These are phyloP conservation scores for Aleiodes leptofemur DNA, from an alignment of 2,888 invertebrate genomes.

Conservation along the genomic window DNA sequence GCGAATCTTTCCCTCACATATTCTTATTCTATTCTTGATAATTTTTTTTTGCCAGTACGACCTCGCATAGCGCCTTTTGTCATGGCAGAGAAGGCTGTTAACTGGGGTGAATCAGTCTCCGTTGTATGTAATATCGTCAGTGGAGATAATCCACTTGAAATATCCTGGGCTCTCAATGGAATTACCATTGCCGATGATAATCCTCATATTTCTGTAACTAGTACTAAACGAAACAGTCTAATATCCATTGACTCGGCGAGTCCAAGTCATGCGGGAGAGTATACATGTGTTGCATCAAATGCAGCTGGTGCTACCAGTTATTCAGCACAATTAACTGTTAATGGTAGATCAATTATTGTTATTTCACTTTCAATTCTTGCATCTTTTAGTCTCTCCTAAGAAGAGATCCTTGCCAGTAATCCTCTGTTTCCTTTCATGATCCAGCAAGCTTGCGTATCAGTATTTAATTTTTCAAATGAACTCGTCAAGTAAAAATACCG, in stretches of 20 bases:
- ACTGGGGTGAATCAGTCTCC: slow-evolving; percentile 81
- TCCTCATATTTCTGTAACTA: slow-evolving; percentile 72
- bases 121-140: slow-evolving; percentile 82
- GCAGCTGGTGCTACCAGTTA: slow-evolving; percentile 76
- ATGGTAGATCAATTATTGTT: slow-evolving; percentile 76
- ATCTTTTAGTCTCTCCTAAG: not conserved
- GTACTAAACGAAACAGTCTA: slow-evolving; percentile 75
- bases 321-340: slow-evolving; percentile 77
- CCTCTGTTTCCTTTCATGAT: not conserved
- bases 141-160: slow-evolving; percentile 85
- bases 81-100: slow-evolving; percentile 78
- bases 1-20: not conserved
- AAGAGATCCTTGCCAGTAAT: not conserved
- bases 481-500: too few relatives aligned
- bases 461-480: too few relatives aligned
- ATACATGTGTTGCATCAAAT: slow-evolving; percentile 83
- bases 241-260: slow-evolving; percentile 80
- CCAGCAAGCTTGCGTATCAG: too few relatives aligned
- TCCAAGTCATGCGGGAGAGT: slow-evolving; percentile 82
- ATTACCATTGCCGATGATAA: slow-evolving; percentile 76
- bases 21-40: slow-evolving; percentile 62
- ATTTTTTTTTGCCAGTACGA: slow-evolving; percentile 68
- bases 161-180: slow-evolving; percentile 84
- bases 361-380: not conserved
- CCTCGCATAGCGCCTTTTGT: slow-evolving; percentile 74